Evolutionary conservation across 2,113 vertebrate species (phyloP).

Genomic region (Cyanistes caeruleus): DNA sequence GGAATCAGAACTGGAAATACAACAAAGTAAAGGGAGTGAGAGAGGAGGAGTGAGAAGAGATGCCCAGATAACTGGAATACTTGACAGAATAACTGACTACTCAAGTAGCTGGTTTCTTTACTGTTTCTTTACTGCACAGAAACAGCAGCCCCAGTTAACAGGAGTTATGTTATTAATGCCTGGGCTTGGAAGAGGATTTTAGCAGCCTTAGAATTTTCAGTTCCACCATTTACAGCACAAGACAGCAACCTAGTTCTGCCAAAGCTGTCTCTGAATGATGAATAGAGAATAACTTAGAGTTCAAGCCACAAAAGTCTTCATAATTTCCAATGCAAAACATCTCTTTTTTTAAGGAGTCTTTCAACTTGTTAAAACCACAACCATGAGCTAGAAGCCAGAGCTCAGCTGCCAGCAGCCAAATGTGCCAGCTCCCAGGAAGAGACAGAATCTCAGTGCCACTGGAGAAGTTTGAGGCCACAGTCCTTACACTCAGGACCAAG

Average conservation of each 20-base stretch:
- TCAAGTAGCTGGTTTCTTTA: background rate
- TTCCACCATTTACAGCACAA: background rate
- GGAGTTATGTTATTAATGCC: background rate
- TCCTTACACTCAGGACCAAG: background rate
- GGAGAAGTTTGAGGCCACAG: background rate
- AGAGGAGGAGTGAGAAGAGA: background rate
- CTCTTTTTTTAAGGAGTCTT: background rate
- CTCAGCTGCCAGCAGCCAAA: background rate
- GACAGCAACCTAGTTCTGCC: background rate
- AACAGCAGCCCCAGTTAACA: background rate
- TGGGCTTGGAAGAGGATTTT: background rate
- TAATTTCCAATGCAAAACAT: background rate
- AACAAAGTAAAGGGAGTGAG: background rate
- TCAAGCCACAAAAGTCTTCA: slow-evolving; percentile 9
- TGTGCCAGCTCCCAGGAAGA: background rate
- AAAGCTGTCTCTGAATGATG: background rate
- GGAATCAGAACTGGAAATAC: background rate
- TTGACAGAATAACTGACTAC: background rate
- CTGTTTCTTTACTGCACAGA: background rate
- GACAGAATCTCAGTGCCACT: background rate
- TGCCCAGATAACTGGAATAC: background rate
- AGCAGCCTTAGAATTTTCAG: background rate
- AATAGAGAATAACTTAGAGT: slow-evolving; percentile 15
- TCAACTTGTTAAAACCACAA: background rate
- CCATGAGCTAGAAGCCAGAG: background rate